Conservation (phyloP, 2,113 vertebrate species). For the zebrafish (Danio rerio) region DNA sequence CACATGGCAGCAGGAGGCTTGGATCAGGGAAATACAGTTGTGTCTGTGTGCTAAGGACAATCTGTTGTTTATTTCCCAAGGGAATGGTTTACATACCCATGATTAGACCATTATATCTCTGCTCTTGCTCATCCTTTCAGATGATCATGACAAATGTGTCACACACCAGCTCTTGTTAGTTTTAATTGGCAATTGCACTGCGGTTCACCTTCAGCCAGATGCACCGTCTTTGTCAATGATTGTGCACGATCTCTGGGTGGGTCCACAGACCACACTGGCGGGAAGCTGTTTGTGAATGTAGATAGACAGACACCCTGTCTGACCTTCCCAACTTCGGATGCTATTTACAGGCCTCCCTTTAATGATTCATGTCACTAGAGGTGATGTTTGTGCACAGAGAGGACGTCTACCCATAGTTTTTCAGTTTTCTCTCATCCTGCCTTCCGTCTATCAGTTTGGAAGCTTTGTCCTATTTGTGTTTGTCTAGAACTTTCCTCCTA, state of each 20-base stretch:
- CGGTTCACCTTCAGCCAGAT: constrained; percentile 56
- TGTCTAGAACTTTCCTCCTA: constrained; percentile 48
- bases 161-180: constrained; percentile 44
- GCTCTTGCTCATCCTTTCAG: constrained; percentile 35
- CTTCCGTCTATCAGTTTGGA: constrained; percentile 1
- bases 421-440: constrained; percentile 46
- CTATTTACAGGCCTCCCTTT: constrained; percentile 58
- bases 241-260: constrained; percentile 35
- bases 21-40: neutral
- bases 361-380: constrained; percentile 66
- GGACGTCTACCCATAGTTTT: constrained; percentile 71
- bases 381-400: constrained; percentile 70
- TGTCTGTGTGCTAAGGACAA: constrained; percentile 1
- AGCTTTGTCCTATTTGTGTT: constrained; percentile 25
- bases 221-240: neutral
- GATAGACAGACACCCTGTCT: constrained; percentile 8
- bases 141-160: constrained; percentile 66
- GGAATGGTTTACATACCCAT: neutral
- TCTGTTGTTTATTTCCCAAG: constrained; percentile 8
- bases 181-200: constrained; percentile 50
- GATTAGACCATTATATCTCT: constrained; percentile 6
- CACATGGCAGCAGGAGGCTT: constrained; percentile 18
- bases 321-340: constrained; percentile 49
- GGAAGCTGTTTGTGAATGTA: constrained; percentile 43
- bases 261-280: constrained; percentile 19